A percentile compares a stretch with the other conserved stretches of the same genome.
These are phyloP conservation scores for Corydoras sp. DNA, from an alignment of 2,113 vertebrate genomes.

Conservation along the genomic window DNA sequence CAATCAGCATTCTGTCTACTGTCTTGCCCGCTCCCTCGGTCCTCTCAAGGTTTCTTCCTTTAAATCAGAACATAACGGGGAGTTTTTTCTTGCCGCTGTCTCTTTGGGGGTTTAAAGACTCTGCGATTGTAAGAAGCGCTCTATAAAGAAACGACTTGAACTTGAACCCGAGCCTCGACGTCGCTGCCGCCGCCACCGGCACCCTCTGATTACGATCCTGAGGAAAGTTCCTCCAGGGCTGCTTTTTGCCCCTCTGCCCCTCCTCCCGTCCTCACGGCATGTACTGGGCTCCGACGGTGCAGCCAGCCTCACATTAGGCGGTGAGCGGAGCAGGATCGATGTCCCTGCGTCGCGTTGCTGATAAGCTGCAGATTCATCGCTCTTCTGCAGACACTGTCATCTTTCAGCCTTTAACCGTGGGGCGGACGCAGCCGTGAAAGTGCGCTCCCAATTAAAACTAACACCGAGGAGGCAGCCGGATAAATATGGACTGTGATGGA, in stretches of 20 bases:
- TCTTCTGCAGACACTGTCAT: constrained; percentile 29
- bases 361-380: constrained; percentile 39
- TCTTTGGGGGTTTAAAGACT: too few relatives aligned
- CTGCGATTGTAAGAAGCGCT: too few relatives aligned
- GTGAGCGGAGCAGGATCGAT: constrained; percentile 35
- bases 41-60: too few relatives aligned
- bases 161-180: too few relatives aligned
- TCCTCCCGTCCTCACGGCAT: not conserved
- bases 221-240: too few relatives aligned
- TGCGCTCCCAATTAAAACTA: constrained; percentile 43
- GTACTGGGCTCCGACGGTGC: constrained; percentile 17
- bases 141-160: too few relatives aligned
- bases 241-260: too few relatives aligned
- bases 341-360: constrained; percentile 8
- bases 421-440: constrained; percentile 19
- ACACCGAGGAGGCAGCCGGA: constrained; percentile 31
- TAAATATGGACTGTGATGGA: constrained; percentile 14
- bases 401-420: constrained; percentile 41
- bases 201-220: not conserved
- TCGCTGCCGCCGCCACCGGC: not conserved
- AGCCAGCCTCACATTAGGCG: constrained; percentile 8
- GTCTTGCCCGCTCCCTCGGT: too few relatives aligned
- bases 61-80: too few relatives aligned
- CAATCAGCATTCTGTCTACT: too few relatives aligned
- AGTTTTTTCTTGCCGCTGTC: too few relatives aligned